Percentiles rank a stretch among this genome's conserved stretches.
phyloP scores from a whole-genome alignment of 2,888 invertebrate genomes.

The Drosophila recens region DNA sequence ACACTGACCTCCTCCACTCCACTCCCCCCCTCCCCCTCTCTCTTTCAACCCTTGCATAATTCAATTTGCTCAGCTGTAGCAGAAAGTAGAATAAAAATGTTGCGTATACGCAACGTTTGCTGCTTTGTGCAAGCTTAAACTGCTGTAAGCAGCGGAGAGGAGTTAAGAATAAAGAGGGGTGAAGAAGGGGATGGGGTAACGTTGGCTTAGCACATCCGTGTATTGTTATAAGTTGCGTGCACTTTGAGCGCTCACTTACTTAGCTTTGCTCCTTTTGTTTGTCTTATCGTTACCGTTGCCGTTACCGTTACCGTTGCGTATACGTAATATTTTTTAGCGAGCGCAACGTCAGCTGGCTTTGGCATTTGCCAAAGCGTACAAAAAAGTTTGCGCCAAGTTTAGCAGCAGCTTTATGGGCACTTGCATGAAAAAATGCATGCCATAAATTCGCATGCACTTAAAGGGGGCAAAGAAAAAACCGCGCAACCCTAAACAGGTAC shows the following conservation, averaged over 20 bases:
- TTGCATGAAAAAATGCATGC: conserved; percentile 70
- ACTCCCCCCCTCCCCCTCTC: neutral
- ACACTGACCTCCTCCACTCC: conserved; percentile 1
- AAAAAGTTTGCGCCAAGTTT: conserved; percentile 58
- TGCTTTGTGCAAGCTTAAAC: conserved; percentile 38
- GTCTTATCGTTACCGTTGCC: conserved; percentile 27
- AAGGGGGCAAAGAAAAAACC: neutral
- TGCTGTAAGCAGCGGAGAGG: conserved; percentile 23
- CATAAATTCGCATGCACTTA: conserved; percentile 71
- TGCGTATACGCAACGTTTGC: conserved; percentile 66
- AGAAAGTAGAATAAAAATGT: conserved; percentile 32
- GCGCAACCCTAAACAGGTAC: conserved; percentile 1
- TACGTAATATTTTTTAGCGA: conserved; percentile 44
- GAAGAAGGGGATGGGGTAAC: neutral
- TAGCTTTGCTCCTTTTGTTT: conserved; percentile 52
- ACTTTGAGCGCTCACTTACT: conserved; percentile 64
- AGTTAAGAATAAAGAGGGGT: too few species aligned
- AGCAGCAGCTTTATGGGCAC: conserved; percentile 66
- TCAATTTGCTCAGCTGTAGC: conserved; percentile 53
- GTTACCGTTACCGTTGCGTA: conserved; percentile 43
- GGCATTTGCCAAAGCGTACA: conserved; percentile 29
- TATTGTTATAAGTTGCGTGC: conserved; percentile 67
- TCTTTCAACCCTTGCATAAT: conserved; percentile 51
- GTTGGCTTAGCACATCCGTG: conserved; percentile 41
- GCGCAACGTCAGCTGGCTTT: conserved; percentile 44